These are phyloP conservation scores for Lota lota DNA, from an alignment of 2,113 vertebrate species.

Conservation along the genomic window DNA sequence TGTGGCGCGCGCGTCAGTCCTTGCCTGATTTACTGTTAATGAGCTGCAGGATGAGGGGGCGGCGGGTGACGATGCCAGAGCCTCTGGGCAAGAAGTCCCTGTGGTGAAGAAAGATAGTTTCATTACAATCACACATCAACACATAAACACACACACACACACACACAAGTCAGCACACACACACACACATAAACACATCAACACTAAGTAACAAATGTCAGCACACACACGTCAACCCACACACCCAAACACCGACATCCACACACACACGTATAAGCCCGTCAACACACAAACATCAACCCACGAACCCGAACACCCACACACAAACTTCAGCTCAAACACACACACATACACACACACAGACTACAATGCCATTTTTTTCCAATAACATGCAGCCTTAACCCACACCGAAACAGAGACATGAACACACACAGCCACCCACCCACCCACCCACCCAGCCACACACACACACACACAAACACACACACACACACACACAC, in stretches of 20 bases:
- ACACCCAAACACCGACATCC: neutral
- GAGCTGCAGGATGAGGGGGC: slow-evolving; percentile 92
- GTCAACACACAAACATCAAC: neutral
- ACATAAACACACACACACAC: neutral
- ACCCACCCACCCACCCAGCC: too few relatives aligned
- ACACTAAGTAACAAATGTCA: neutral
- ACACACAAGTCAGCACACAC: neutral
- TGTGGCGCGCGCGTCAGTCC: neutral
- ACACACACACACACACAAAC: neutral
- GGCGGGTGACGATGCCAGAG: slow-evolving; percentile 90
- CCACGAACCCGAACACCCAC: neutral
- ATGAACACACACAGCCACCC: neutral
- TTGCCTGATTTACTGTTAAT: slow-evolving; percentile 89
- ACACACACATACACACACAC: neutral
- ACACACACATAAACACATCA: neutral
- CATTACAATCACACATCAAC: neutral
- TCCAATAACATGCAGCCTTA: too few relatives aligned
- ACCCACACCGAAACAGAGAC: neutral
- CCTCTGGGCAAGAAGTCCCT: slow-evolving; percentile 95
- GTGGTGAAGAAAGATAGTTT: slow-evolving; percentile 14
- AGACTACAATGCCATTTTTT: neutral
- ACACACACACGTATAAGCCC: neutral
- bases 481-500: neutral
- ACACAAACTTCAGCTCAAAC: too few relatives aligned
- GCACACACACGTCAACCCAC: neutral